Conservation (phyloP, 2,797 vertebrate genomes). For the Falco peregrinus region DNA sequence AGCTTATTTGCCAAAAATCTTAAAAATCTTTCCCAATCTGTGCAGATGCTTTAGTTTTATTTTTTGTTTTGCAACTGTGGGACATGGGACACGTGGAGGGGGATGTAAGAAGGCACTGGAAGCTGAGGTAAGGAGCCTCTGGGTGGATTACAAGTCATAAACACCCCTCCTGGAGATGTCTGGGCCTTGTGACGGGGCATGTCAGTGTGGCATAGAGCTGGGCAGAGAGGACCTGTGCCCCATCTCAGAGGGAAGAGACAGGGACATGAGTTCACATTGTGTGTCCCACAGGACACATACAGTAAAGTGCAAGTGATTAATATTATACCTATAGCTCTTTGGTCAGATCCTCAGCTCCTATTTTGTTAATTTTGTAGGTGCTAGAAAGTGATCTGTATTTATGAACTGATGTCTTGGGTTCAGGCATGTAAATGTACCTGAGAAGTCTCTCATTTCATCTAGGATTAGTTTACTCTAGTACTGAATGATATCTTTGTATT, state of each 20-base stretch:
- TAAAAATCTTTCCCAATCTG: background rate
- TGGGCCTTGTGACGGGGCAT: background rate
- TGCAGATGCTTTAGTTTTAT: no score
- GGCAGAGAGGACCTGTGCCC: background rate
- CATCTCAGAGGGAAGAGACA: background rate
- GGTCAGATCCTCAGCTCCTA: background rate
- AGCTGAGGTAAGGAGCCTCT: background rate
- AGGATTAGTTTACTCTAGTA: no score
- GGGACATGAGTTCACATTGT: background rate
- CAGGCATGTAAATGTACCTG: background rate
- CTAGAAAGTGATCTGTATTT: background rate
- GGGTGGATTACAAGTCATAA: background rate
- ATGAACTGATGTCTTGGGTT: background rate
- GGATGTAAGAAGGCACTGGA: background rate
- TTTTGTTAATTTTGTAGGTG: background rate
- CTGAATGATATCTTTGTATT: background rate
- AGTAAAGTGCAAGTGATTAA: background rate
- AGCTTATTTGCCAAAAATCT: background rate
- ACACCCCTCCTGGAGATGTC: background rate
- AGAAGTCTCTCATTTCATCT: background rate
- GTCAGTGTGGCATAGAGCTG: background rate
- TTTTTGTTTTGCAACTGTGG: background rate
- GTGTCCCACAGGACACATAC: background rate
- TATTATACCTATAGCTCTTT: background rate
- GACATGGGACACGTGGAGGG: accelerated